Evolutionary conservation across 2,113 vertebrate species (phyloP).

Genomic region (Setophaga coronata): DNA sequence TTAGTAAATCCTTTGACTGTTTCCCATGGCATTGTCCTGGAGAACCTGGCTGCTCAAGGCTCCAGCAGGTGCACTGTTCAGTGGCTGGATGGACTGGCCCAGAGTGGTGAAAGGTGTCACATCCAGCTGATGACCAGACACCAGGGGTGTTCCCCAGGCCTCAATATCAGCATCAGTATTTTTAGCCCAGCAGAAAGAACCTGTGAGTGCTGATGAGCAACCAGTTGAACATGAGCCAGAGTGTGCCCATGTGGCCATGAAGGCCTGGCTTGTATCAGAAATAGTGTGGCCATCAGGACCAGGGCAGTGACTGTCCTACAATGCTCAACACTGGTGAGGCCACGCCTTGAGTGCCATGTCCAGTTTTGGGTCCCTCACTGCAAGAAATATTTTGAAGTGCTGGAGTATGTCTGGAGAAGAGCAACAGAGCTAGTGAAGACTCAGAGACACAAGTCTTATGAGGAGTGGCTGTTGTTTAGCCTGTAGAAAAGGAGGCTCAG

Average conservation of each 20-base stretch:
- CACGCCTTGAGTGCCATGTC: no score
- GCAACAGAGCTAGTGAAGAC: neutral
- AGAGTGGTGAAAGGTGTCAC: neutral
- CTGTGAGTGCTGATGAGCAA: accelerated
- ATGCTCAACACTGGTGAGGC: neutral
- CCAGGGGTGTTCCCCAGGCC: neutral
- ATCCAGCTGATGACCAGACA: neutral
- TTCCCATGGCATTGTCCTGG: neutral
- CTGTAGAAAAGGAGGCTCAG: neutral
- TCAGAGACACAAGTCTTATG: neutral
- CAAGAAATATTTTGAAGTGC: neutral
- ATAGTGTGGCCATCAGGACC: neutral
- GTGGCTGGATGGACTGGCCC: accelerated
- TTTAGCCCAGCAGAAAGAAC: neutral
- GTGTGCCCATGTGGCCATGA: accelerated
- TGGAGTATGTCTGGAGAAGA: neutral
- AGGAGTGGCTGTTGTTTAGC: neutral
- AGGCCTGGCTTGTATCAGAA: neutral
- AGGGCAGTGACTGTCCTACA: neutral
- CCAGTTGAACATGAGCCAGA: neutral
- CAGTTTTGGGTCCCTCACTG: neutral
- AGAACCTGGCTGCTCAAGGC: neutral
- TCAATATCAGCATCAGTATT: neutral
- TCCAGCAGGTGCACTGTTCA: neutral
- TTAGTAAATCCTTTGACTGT: neutral